Percentiles rank a stretch among this genome's conserved stretches.
phyloP scores from a whole-genome alignment of 2,797 vertebrate genomes.

The Anabacerthia variegaticeps region DNA sequence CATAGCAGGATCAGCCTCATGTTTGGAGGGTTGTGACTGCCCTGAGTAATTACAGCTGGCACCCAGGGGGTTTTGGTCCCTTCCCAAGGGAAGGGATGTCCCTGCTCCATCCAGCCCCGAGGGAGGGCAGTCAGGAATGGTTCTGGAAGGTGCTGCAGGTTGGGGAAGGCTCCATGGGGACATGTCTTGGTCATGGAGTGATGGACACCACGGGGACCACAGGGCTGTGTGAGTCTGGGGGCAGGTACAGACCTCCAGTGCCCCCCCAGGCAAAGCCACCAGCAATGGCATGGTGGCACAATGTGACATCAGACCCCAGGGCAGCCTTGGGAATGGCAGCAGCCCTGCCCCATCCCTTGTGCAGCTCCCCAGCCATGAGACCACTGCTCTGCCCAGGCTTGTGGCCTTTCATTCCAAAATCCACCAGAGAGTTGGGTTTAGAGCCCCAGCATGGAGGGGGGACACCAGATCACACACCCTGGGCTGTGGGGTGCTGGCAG shows the following conservation, averaged over 20 bases:
- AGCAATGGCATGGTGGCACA: too few species aligned
- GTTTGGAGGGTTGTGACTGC: background rate
- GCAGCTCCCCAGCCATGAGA: background rate
- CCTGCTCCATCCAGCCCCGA: background rate
- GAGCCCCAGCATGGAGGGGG: background rate
- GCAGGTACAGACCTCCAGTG: background rate
- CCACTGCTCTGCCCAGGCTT: background rate
- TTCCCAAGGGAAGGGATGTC: background rate
- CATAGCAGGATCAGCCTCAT: background rate
- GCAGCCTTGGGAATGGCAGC: background rate
- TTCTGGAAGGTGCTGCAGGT: background rate
- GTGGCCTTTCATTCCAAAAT: background rate
- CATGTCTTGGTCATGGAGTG: rapidly evolving
- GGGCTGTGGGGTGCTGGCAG: background rate
- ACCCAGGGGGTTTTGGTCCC: rapidly evolving
- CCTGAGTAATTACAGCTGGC: background rate
- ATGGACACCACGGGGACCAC: background rate
- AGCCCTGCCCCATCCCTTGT: background rate
- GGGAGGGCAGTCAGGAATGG: background rate
- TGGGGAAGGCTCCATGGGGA: background rate
- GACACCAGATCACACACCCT: background rate
- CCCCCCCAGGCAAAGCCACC: too few species aligned
- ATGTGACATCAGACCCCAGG: background rate
- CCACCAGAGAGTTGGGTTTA: background rate
- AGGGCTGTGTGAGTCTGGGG: background rate